These are phyloP conservation scores for Chalcosyrphus nemorum DNA, from an alignment of 2,888 invertebrate species.

Conservation along the genomic window DNA sequence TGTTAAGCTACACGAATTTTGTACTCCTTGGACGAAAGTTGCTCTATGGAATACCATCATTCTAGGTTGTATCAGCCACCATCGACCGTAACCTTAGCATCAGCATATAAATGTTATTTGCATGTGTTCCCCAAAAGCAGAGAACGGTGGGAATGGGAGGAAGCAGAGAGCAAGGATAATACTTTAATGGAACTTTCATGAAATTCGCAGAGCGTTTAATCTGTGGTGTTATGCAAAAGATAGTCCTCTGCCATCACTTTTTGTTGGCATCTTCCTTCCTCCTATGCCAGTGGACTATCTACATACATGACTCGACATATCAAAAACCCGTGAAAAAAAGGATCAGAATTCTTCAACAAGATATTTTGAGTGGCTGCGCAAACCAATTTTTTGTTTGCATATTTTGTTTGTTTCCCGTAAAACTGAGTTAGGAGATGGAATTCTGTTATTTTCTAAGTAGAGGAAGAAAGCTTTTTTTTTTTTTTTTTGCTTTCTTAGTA, in stretches of 20 bases:
- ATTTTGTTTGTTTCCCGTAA: background rate
- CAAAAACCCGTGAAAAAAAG: conserved; percentile 17
- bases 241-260: conserved; percentile 38
- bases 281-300: conserved; percentile 8
- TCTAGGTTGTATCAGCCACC: conserved; percentile 41
- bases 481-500: too few species aligned
- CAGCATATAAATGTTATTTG: conserved; percentile 67
- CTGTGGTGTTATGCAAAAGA: conserved; percentile 62
- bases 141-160: background rate
- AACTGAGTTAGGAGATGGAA: conserved; percentile 4
- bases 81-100: conserved; percentile 60
- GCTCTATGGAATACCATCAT: conserved; percentile 32
- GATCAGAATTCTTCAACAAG: conserved; percentile 36
- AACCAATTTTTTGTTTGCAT: conserved; percentile 34
- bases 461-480: background rate
- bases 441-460: background rate
- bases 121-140: conserved; percentile 41
- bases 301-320: background rate
- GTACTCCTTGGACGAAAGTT: conserved; percentile 61
- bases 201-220: conserved; percentile 64
- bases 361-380: conserved; percentile 38
- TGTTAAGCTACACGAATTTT: conserved; percentile 64
- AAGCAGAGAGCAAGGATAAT: conserved; percentile 46
- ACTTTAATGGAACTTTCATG: conserved; percentile 69
- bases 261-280: conserved; percentile 10